These are phyloP conservation scores for Oligia fasciuncula DNA, from an alignment of 2,888 invertebrate genomes.

Conservation along the genomic window DNA sequence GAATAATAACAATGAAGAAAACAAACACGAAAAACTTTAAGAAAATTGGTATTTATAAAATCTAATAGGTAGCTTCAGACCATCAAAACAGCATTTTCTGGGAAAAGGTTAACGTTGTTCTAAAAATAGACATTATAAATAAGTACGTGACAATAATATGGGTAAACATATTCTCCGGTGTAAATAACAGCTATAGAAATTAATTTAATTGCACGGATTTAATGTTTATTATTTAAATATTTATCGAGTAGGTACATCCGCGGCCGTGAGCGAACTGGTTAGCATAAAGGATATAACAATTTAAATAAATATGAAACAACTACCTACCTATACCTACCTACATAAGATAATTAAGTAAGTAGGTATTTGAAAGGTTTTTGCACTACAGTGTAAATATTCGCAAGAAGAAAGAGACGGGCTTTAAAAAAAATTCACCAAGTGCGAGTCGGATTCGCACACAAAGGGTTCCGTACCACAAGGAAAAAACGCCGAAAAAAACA, in stretches of 20 bases:
- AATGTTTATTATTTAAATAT: slow-evolving; percentile 46
- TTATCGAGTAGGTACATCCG: slow-evolving; percentile 26
- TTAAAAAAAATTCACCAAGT: not conserved
- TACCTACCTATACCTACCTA: not conserved
- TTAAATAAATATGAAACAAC: slow-evolving; percentile 43
- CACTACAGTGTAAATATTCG: slow-evolving; percentile 30
- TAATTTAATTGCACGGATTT: slow-evolving; percentile 27
- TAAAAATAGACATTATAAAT: slow-evolving; percentile 25
- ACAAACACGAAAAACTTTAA: not conserved
- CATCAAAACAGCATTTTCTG: not conserved
- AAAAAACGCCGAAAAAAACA: no score
- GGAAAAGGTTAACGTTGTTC: not conserved
- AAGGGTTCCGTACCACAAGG: no score
- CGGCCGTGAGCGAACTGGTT: slow-evolving; percentile 26
- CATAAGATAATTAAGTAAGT: slow-evolving; percentile 3
- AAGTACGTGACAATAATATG: slow-evolving; percentile 5
- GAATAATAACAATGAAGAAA: not conserved
- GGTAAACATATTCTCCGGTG: slow-evolving; percentile 22
- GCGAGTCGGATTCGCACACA: no score
- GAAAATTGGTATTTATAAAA: not conserved
- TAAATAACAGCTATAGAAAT: slow-evolving; percentile 32
- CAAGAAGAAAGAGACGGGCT: slow-evolving; percentile 2
- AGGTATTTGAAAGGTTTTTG: slow-evolving; percentile 27
- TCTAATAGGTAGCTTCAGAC: not conserved
- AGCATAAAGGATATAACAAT: slow-evolving; percentile 37